Percentiles rank a stretch among this genome's conserved stretches.
phyloP scores from a whole-genome alignment of 2,888 invertebrate species.

The Agelastica alni region DNA sequence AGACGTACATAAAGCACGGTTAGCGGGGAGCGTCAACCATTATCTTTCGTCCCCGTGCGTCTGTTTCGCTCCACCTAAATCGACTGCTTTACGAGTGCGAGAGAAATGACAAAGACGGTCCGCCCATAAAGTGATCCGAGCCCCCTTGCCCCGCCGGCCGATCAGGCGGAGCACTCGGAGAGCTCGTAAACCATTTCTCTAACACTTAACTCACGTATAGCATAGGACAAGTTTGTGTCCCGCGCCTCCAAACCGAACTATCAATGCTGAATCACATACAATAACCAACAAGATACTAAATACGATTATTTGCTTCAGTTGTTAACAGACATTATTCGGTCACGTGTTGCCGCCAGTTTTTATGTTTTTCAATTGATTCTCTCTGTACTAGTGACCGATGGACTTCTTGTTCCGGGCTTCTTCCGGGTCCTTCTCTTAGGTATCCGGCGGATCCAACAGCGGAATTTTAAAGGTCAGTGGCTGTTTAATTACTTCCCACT shows the following conservation, averaged over 20 bases:
- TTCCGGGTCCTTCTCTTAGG: conserved; percentile 52
- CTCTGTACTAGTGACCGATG: conserved; percentile 54
- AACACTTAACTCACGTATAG: conserved; percentile 59
- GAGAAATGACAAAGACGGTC: conserved; percentile 57
- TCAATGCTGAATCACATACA: conserved; percentile 46
- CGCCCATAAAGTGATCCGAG: conserved; percentile 57
- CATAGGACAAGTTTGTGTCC: conserved; percentile 56
- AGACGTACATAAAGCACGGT: conserved; percentile 60
- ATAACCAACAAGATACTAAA: conserved; percentile 31
- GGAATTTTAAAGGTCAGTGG: conserved; percentile 56
- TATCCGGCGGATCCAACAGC: conserved; percentile 50
- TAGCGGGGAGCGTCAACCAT: conserved; percentile 60
- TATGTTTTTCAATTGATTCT: conserved; percentile 25
- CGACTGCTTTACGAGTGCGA: conserved; percentile 39
- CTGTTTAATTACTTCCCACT: conserved; percentile 53
- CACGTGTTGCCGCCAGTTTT: conserved; percentile 27
- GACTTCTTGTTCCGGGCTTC: conserved; percentile 53
- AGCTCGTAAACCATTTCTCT: conserved; percentile 56
- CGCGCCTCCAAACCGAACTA: conserved; percentile 47
- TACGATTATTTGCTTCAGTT: conserved; percentile 23
- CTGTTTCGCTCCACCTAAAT: conserved; percentile 38
- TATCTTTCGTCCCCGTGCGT: conserved; percentile 56
- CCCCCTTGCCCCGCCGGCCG: conserved; percentile 45
- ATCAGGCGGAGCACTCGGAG: conserved; percentile 54
- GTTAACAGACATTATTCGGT: conserved; percentile 9